Evolutionary conservation across 2,113 vertebrate genomes (phyloP), one percentile per base, ranked within the genome.

Genomic region (Leptocoma aspasia): DNA sequence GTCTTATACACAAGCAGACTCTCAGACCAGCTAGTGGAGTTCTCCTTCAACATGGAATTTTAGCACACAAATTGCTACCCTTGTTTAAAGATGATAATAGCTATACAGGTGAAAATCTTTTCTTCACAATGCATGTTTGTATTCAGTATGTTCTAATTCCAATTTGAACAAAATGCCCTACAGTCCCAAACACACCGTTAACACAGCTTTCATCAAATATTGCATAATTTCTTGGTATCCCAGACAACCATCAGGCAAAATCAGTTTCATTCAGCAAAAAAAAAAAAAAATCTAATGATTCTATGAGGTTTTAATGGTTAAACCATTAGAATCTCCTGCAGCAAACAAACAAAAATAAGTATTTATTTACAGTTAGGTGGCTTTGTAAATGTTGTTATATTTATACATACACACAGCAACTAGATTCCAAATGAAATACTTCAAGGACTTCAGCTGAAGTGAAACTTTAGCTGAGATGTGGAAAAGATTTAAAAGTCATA

Each of bases 311-410:
- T 99, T 98, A 71, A 97, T 95, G 85, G 98, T 98, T 84, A 98
- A 96, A 84, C 98, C 98, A 68, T 98, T 98, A 95, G 98, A 99
- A 77, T 99, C 98, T 80, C 98, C 99, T 9, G 98, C 99, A 87
- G 99, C 98, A 70, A 98, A 94, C 52, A 66, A 94, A 66, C 14
- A 70, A 4, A 70, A 71, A 24, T n/a, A n/a, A n/a, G n/a, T n/a
- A n/a, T n/a, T n/a, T n/a, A n/a, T n/a, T n/a, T n/a, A n/a, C n/a
- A 66, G 16, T 57, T 54, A 56, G 6, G 27, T 54, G 10, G 24
- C 19, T 75, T 70, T 75, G 11, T 47, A 90, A 90, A 56, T 31
- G 13, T 75, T 7, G 27, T 30, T 73, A 4, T 33, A 66, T 47
- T 70, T 41, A 20, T 21, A 77, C 6, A 56, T 18, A 64, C 2